Base-by-base conservation (phyloP, 2,888 invertebrate species). In the Caenorhabditis sp. region DNA sequence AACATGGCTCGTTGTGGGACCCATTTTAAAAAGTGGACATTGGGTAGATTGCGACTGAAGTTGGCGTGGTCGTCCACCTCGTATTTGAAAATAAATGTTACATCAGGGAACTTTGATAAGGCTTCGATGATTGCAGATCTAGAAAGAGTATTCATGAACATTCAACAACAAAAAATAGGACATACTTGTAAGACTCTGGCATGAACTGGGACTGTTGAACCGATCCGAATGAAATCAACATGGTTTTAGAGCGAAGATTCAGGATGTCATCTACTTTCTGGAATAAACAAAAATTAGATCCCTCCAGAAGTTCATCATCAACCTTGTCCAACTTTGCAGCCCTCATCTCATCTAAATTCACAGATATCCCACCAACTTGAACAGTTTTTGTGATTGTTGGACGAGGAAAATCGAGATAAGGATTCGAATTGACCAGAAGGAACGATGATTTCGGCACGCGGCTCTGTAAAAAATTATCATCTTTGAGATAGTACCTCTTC, bases 371-470 rank as follows among this genome's bases (percentile, higher is more conserved):
- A n/a, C 71, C 71, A 27, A 71, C 67, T 21, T 49, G 20, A 57
- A 71, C 61, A 1, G 71, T 36, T 53, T 71, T 71, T 27, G 71
- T 53, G 27, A 71, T 61, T 8, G 59, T 53, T n/a, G 67, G 63
- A 14, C 71, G 63, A 1, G 71, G 63, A 36, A 60, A 71, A n/a
- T 71, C 71, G 3, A 71, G 38, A 20, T 59, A 71, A 7, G 71
- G 71, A 64, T 71, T 71, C 17, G 67, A 38, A 57, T 71, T 71
- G 56, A 64, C 52, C 23, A 76, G 72, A 20, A 64, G 69, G 43
- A 59, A 76, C 1, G 72, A 59, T 31, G 31, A 31, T 31, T 31
- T 31, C n/a, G n/a, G n/a, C n/a, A n/a, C n/a, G n/a, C n/a, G n/a
- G n/a, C n/a, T n/a, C n/a, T n/a, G n/a, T n/a, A n/a, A 31, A 10